These are phyloP conservation scores for Xiphorhynchus elegans DNA, from an alignment of 2,113 vertebrate species.

Conservation along the genomic window DNA sequence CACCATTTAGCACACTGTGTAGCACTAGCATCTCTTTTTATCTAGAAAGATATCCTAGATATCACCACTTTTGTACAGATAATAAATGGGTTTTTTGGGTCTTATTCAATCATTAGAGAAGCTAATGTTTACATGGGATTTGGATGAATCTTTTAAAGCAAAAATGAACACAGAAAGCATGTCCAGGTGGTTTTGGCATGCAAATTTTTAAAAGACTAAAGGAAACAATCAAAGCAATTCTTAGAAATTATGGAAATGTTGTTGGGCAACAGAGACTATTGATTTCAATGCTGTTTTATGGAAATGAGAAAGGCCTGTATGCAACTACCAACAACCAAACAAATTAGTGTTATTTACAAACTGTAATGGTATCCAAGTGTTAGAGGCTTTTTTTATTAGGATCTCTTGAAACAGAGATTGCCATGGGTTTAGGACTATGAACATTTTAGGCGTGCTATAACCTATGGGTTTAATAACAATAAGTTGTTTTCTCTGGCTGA, in stretches of 20 bases:
- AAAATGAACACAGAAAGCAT: neutral
- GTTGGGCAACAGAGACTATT: neutral
- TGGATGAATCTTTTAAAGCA: neutral
- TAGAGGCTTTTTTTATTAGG: neutral
- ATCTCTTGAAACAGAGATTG: conserved; percentile 23
- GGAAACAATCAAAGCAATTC: neutral
- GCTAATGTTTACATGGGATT: neutral
- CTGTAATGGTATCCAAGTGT: neutral
- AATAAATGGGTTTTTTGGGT: neutral
- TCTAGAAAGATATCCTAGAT: neutral
- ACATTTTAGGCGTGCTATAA: conserved; percentile 17
- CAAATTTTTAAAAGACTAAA: neutral
- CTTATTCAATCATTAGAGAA: neutral
- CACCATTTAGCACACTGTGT: neutral
- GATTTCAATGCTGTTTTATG: neutral
- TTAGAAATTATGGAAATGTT: conserved; percentile 9
- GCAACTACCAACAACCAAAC: neutral
- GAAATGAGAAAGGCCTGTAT: conserved; percentile 2
- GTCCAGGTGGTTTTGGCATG: neutral
- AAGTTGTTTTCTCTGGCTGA: conserved; percentile 32
- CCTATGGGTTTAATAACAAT: conserved; percentile 67
- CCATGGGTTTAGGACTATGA: neutral
- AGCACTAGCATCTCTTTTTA: neutral
- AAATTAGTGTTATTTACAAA: conserved; percentile 37
- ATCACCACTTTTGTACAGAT: neutral